A percentile compares a stretch with the other conserved stretches of the same genome.
These are phyloP conservation scores for Homarus americanus DNA, from an alignment of 1,140 invertebrate genomes.

Conservation along the genomic window DNA sequence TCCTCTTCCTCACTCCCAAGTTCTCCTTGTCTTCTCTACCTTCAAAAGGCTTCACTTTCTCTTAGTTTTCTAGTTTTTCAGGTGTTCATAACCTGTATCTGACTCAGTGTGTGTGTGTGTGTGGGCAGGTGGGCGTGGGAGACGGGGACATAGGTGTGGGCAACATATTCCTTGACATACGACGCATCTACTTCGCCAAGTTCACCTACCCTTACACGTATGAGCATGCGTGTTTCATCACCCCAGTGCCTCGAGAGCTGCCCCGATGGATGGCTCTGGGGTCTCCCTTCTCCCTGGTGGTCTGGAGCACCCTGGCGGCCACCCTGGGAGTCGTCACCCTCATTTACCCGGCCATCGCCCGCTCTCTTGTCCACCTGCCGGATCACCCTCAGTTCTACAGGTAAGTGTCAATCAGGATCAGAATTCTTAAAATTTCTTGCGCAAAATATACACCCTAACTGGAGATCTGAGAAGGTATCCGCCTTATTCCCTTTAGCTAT, in stretches of 20 bases:
- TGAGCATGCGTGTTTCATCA: conserved; percentile 37
- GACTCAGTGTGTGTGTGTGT: too few relatives aligned
- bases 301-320: background rate
- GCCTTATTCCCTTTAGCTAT: too few relatives aligned
- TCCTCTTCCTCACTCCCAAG: too few relatives aligned
- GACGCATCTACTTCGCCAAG: background rate
- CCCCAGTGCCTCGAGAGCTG: conserved; percentile 6
- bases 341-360: background rate
- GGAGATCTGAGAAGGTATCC: too few relatives aligned
- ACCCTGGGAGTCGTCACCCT: background rate
- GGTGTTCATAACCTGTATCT: too few relatives aligned
- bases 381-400: conserved; percentile 29
- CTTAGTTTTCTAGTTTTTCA: background rate
- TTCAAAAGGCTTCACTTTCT: background rate
- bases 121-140: background rate
- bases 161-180: conserved; percentile 24
- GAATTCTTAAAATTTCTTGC: background rate
- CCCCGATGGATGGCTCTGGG: conserved; percentile 29
- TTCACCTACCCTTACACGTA: conserved; percentile 36
- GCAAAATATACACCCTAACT: too few relatives aligned
- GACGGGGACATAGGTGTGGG: conserved; percentile 11
- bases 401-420: too few relatives aligned
- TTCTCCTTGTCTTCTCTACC: too few relatives aligned
- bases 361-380: background rate
- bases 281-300: background rate